Evolutionary conservation across 2,888 invertebrate species (phyloP).

Genomic region (Cynaeus angustus): DNA sequence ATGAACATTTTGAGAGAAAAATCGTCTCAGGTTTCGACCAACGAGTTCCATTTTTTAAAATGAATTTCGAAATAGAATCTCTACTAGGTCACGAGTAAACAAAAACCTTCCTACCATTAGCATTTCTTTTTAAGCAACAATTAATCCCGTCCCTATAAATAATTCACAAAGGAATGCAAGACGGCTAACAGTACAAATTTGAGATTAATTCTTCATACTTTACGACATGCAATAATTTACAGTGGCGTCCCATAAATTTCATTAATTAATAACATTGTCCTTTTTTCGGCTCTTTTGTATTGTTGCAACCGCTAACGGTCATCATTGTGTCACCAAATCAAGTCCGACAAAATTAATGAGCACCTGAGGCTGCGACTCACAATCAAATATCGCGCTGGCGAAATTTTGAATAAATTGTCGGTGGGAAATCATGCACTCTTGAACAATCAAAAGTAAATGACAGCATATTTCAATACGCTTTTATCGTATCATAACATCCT

Average conservation of each 20-base stretch:
- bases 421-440: constrained; percentile 12
- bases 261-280: constrained; percentile 34
- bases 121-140: constrained; percentile 18
- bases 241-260: constrained; percentile 29
- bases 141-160: constrained; percentile 33
- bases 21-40: too few species aligned
- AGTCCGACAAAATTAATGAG: constrained; percentile 26
- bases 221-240: constrained; percentile 20
- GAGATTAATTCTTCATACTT: constrained; percentile 34
- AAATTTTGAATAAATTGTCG: constrained; percentile 28
- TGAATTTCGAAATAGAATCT: too few species aligned
- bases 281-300: constrained; percentile 8
- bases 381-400: constrained; percentile 16
- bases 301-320: constrained; percentile 14
- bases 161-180: constrained; percentile 29
- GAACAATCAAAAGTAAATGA: constrained; percentile 1
- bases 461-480: constrained; percentile 8
- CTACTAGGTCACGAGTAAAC: too few species aligned
- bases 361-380: constrained; percentile 13
- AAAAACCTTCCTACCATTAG: neutral
- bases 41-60: too few species aligned
- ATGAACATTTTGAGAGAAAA: too few species aligned
- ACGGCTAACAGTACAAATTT: constrained; percentile 36
- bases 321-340: constrained; percentile 28
- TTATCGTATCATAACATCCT: constrained; percentile 31